These are phyloP conservation scores for Lasius platythorax DNA, from an alignment of 2,888 invertebrate species.

Conservation along the genomic window DNA sequence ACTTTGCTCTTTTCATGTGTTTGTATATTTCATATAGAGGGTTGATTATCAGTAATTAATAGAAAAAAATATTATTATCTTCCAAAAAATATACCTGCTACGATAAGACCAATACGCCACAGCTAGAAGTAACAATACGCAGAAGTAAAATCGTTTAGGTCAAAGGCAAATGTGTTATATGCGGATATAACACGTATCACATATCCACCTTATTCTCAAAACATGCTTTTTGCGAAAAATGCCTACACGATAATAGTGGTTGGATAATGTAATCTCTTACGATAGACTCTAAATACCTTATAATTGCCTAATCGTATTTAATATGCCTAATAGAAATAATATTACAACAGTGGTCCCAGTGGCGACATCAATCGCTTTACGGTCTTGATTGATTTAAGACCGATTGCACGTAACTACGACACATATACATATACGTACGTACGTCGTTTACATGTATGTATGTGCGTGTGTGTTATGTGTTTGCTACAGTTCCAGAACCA, in stretches of 20 bases:
- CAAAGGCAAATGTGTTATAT: constrained; percentile 1
- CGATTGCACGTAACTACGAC: constrained; percentile 58
- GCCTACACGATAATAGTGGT: constrained; percentile 2
- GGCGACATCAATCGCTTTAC: constrained; percentile 70
- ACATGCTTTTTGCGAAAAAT: constrained; percentile 21
- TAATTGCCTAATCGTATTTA: constrained; percentile 66
- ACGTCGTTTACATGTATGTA: constrained; percentile 54
- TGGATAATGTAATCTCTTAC: constrained; percentile 63
- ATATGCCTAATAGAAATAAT: constrained; percentile 67
- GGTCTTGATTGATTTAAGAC: constrained; percentile 64
- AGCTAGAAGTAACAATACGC: neutral
- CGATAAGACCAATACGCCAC: constrained; percentile 2
- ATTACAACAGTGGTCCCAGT: constrained; percentile 76
- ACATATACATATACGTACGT: constrained; percentile 42
- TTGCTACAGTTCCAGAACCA: constrained; percentile 65
- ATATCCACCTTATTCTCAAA: constrained; percentile 12
- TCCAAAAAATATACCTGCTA: constrained; percentile 33
- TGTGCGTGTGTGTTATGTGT: constrained; percentile 61
- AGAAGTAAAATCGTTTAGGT: constrained; percentile 1
- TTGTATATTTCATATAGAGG: neutral
- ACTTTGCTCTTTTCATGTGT: neutral
- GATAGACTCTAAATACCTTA: constrained; percentile 61
- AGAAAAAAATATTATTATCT: neutral
- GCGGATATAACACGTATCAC: neutral
- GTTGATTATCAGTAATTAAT: neutral